A percentile compares a stretch with the other conserved stretches of the same genome.
Evolutionary conservation across 1,140 invertebrate genomes (phyloP).

Genomic region (Diabrotica undecimpunctata): DNA sequence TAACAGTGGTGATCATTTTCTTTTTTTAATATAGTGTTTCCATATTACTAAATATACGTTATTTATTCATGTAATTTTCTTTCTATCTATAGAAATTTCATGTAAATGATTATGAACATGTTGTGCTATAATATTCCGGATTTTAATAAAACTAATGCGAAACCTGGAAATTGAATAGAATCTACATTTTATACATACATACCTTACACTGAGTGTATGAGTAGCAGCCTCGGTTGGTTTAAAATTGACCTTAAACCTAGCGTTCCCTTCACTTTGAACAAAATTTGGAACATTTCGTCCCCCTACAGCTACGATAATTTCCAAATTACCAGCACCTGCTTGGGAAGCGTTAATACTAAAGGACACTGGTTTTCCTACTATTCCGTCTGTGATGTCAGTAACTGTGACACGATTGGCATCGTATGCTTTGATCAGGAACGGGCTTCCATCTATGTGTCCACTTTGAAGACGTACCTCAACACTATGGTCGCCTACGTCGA

Average conservation of each 20-base stretch:
- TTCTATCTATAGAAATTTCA: too few relatives aligned
- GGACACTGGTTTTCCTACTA: constrained; percentile 87
- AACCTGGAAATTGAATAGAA: too few relatives aligned
- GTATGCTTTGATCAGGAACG: constrained; percentile 93
- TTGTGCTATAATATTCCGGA: too few relatives aligned
- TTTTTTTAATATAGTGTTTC: too few relatives aligned
- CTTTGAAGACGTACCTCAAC: constrained; percentile 79
- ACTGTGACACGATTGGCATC: constrained; percentile 88
- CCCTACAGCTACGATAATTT: constrained; percentile 97
- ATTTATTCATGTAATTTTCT: too few relatives aligned
- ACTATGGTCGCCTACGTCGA: constrained; percentile 89
- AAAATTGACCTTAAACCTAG: constrained; percentile 93
- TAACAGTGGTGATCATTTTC: too few relatives aligned
- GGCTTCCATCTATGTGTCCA: constrained; percentile 86
- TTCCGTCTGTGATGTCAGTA: constrained; percentile 82
- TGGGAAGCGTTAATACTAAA: constrained; percentile 82
- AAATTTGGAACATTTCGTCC: constrained; percentile 98
- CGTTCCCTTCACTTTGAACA: constrained; percentile 95
- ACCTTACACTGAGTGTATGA: constrained; percentile 78
- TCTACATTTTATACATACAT: not conserved
- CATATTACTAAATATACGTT: too few relatives aligned
- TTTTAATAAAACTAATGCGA: too few relatives aligned
- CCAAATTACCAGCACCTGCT: constrained; percentile 88
- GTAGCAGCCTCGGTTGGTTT: constrained; percentile 89
- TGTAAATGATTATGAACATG: too few relatives aligned